These are phyloP conservation scores for Anser brachyrhynchus DNA, from an alignment of 2,113 vertebrate genomes.

Conservation along the genomic window DNA sequence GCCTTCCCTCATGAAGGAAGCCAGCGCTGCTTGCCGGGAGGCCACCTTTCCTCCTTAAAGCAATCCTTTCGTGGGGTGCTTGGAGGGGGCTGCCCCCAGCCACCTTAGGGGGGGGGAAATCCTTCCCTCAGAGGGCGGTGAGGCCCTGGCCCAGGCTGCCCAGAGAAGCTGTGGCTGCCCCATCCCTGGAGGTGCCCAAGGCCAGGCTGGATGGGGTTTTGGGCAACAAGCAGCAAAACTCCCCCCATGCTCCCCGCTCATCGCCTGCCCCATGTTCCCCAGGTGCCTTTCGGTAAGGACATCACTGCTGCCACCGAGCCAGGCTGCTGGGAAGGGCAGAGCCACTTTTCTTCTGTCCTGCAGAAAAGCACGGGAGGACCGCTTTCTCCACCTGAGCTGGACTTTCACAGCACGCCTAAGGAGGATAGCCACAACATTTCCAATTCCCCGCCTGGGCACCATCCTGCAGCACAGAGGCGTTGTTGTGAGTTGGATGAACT, in stretches of 20 bases:
- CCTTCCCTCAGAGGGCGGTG: no score
- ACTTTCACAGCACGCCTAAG: background rate
- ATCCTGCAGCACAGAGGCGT: accelerated
- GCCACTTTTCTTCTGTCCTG: background rate
- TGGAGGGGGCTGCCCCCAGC: accelerated
- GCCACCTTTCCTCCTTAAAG: background rate
- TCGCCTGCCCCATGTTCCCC: background rate
- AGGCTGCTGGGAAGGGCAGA: background rate
- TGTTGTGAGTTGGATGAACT: accelerated
- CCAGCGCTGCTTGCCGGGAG: background rate
- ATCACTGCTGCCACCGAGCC: background rate
- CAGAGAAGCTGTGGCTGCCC: no score
- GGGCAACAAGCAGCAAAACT: background rate
- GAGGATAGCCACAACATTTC: background rate
- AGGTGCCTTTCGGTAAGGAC: background rate
- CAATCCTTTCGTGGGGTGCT: no score
- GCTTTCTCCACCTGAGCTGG: background rate
- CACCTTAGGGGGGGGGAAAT: background rate
- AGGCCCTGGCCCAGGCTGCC: no score
- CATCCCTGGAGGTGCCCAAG: no score
- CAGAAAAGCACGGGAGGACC: background rate
- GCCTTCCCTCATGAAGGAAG: background rate
- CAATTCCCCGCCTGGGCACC: background rate
- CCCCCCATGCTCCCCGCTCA: background rate
- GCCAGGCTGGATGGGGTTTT: no score